Base-by-base conservation (phyloP, 2,797 vertebrate species). In the Tapirus indicus region DNA sequence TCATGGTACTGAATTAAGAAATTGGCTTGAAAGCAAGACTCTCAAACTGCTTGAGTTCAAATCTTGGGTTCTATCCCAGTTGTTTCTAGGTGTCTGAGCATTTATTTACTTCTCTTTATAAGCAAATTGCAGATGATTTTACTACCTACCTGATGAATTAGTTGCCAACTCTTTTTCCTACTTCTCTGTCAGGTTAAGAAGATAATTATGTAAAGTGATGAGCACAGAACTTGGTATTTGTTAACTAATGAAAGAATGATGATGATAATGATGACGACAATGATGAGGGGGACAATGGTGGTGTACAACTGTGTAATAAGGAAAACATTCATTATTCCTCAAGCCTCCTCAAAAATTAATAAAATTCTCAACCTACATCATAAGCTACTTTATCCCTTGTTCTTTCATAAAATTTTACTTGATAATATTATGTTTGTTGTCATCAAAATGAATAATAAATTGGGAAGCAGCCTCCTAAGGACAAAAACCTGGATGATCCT, bases 271-370 rank as follows among this genome's bases (percentile, higher is more conserved):
- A 12, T 29, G 44, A 49, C 10, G 21, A 3, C 1, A 41, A 14
- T 0, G 11, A 69, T 0, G 27, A 12, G 2, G 9, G 17, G 1
- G 13, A 2, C 23, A 11, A 18, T 16, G 11, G 9, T n/a, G 44
- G 2, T 54, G 12, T 32, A 44, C 9, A 23, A n/a, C 12, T 7
- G 4, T 16, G 35, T 13, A 47, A 2, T 27, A 41, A 52, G 35
- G 8, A 68, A 35, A 69, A 23, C 4, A 16, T 4, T 54, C 1
- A 62, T 38, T 52, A 74, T 20, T 54, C 10, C 21, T 83, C 35
- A 56, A 38, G 2, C 20, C 35, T n/a, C 4, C 18, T 75, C 5
- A 56, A 88, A 86, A 38, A 35, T 20, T 4, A 44, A 35, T 9
- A 54, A 18, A 44, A n/a, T 71, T 44, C n/a, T 20, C 58, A 7